phyloP scores from a whole-genome alignment of 2,797 vertebrate species.

The Neoniphon sammara region DNA sequence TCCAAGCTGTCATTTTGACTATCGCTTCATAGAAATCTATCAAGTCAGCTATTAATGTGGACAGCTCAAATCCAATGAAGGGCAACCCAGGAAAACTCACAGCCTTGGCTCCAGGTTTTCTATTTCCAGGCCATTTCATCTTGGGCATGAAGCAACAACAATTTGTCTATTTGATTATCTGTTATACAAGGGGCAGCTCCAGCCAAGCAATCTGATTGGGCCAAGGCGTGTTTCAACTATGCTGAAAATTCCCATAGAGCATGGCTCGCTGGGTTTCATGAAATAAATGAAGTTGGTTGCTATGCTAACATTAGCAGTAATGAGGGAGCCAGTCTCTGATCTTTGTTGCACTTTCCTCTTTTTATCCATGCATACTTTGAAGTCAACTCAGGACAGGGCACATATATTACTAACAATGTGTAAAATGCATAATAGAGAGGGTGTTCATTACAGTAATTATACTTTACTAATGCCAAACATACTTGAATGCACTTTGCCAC shows the following conservation, averaged over 20 bases:
- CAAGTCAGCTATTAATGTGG: background rate
- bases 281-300: background rate
- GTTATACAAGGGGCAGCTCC: slow-evolving; percentile 45
- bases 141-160: slow-evolving; percentile 39
- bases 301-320: slow-evolving; percentile 14
- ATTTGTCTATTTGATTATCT: slow-evolving; percentile 58
- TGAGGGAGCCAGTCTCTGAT: slow-evolving; percentile 6
- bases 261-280: background rate
- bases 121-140: slow-evolving; percentile 11
- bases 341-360: slow-evolving; percentile 7
- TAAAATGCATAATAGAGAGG: background rate
- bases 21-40: background rate
- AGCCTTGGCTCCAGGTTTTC: background rate
- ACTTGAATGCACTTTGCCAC: too few species aligned
- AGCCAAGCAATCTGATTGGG: slow-evolving; percentile 34
- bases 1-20: background rate
- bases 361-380: background rate
- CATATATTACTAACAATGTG: background rate
- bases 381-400: background rate
- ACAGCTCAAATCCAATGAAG: background rate
- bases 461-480: too few species aligned
- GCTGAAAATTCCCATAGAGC: slow-evolving; percentile 36
- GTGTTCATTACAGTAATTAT: too few species aligned
- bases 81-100: background rate
- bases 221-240: slow-evolving; percentile 37